Percentiles rank a stretch among this genome's conserved stretches.
Evolutionary conservation across 2,797 vertebrate genomes (phyloP).

Genomic region (Megalops cyprinoides): DNA sequence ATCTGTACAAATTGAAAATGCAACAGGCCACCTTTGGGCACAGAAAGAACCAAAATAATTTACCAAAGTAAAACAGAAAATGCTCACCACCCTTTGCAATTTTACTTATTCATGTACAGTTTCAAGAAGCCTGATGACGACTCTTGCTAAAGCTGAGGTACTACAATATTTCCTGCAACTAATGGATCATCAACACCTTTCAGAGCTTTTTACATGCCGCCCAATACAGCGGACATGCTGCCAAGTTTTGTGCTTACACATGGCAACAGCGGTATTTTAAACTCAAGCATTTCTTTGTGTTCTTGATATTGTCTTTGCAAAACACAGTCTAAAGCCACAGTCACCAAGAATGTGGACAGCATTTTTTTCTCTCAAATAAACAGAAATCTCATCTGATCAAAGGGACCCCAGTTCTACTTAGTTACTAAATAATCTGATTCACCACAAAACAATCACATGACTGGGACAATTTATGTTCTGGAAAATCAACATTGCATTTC

Average conservation of each 20-base stretch:
- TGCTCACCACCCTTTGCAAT: not conserved
- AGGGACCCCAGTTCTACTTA: too few species aligned
- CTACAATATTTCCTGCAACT: not conserved
- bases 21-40: not conserved
- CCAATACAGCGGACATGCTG: not conserved
- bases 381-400: too few species aligned
- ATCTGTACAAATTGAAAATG: constrained; percentile 1
- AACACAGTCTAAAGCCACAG: constrained; percentile 21
- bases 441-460: too few species aligned
- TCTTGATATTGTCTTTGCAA: not conserved
- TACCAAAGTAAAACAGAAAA: constrained; percentile 11
- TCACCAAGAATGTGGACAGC: not conserved
- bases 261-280: not conserved
- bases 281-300: not conserved
- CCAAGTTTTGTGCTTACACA: not conserved
- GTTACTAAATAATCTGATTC: too few species aligned
- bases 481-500: not conserved
- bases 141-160: not conserved
- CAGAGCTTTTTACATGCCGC: not conserved
- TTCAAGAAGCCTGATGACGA: not conserved
- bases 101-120: not conserved
- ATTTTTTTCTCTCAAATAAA: not conserved
- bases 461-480: too few species aligned
- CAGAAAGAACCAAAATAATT: not conserved
- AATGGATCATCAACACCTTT: not conserved